Evolutionary conservation across 2,113 vertebrate species (phyloP), one percentile per base, ranked within the genome.

Genomic region (Eubucco bourcierii): DNA sequence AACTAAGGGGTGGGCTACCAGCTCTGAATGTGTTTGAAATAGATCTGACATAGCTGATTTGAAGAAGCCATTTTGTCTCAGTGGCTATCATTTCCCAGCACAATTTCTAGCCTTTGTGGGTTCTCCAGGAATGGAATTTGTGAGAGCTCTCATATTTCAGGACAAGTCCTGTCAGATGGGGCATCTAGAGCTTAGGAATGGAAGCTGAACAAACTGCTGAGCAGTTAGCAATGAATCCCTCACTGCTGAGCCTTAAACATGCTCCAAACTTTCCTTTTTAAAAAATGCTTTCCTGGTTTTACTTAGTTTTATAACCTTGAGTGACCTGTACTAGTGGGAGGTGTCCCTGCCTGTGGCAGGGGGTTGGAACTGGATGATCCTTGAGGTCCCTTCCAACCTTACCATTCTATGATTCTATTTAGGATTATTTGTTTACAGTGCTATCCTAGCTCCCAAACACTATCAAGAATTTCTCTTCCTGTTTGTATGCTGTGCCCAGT

Each of bases 241-340:
- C 47, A n/a, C 19, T 3, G 4, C 46, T 0, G 0, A 64, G 27
- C 17, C 28, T 47, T 73, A 87, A 76, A 68, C 9, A 6, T 53
- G 34, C 13, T 27, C 15, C 7, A 55, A 8, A 37, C 12, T 15
- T 1, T 28, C 52, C 1, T 37, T 41, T 68, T 71, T 31, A 5
- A 14, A 13, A 77, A 59, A 4, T 31, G 9, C 15, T 4, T 20
- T 20, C 7, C 31, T 28, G 8, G 6, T 58, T 80, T 79, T 67
- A 37, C 27, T 65, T 70, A 41, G 19, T 76, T 86, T 58, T 80
- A 52, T 41, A 70, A 63, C 8, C n/a, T n/a, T n/a, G n/a, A n/a
- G n/a, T n/a, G n/a, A n/a, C n/a, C n/a, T n/a, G n/a, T n/a, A n/a
- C n/a, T n/a, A n/a, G n/a, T n/a, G n/a, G n/a, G n/a, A n/a, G n/a